A percentile compares a stretch with the other conserved stretches of the same genome.
phyloP scores from a whole-genome alignment of 53 echinoderm and acorn worm genomes.

The Hippasteria phrygiana region DNA sequence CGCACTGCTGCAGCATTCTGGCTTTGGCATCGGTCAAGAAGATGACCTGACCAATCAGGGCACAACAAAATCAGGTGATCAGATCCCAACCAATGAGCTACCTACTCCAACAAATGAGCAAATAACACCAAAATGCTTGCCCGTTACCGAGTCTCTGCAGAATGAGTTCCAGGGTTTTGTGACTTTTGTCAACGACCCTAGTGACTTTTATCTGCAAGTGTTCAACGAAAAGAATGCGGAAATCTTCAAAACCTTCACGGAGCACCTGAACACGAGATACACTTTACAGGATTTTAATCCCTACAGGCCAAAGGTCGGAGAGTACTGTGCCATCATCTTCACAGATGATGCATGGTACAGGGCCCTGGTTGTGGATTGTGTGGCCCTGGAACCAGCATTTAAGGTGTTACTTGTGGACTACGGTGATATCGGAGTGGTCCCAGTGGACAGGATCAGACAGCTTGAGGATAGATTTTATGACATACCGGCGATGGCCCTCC shows the following conservation, averaged over 20 bases:
- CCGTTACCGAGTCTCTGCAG: not conserved
- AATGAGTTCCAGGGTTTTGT: conserved; percentile 37
- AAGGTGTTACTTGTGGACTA: conserved; percentile 74
- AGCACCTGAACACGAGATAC: conserved; percentile 37
- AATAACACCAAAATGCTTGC: not conserved
- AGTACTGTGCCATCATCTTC: conserved; percentile 46
- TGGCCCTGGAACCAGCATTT: not conserved
- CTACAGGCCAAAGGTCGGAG: conserved; percentile 32
- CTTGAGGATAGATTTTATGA: conserved; percentile 43
- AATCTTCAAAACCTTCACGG: not conserved
- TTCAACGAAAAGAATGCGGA: conserved; percentile 4
- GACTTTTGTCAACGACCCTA: conserved; percentile 42
- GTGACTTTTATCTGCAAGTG: conserved; percentile 51
- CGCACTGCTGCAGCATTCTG: conserved; percentile 10
- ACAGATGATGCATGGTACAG: conserved; percentile 70
- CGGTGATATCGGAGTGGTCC: conserved; percentile 58
- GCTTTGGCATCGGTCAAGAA: not conserved
- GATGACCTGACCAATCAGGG: conserved; percentile 4
- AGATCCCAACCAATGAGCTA: not conserved
- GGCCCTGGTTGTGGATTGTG: conserved; percentile 44
- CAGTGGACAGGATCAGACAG: not conserved
- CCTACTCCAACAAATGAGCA: not conserved
- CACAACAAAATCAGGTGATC: not conserved
- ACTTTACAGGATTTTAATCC: conserved; percentile 5
- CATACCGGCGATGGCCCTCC: conserved; percentile 54